Evolutionary conservation across 2,888 invertebrate species (phyloP), one percentile per base, ranked within the genome.

Genomic region (Nomada hirtipes): DNA sequence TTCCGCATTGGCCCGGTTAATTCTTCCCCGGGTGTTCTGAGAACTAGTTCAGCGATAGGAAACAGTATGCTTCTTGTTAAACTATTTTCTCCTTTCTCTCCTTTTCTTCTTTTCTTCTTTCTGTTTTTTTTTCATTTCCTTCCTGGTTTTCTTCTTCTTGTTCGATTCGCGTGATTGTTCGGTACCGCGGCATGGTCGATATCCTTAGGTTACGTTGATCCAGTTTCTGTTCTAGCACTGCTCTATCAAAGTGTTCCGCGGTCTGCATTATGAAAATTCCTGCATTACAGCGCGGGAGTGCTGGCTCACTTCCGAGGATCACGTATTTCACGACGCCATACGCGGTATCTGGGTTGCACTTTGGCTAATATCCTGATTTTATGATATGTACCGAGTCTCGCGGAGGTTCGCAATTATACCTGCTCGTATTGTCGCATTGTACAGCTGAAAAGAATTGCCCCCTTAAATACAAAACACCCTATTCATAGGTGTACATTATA

Each of bases 201-300:
- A 67, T 20, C 36, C 53, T 53, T 42, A 36, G 4, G 42, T 23
- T 4, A n/a, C 9, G 42, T 10, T 26, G 61, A 9, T 71, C 71
- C 36, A 71, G 61, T 71, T 71, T 71, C 71, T 42, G 18, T 13
- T 18, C 23, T 61, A 23, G 47, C 20, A 71, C 36, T n/a, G 13
- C 52, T 70, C 29, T 36, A 36, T 70, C 70, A 70, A 59, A 50
- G 47, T 47, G 69, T 70, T 60, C 70, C 70, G 29, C 60, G 13
- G 18, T 44, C 42, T 69, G 57, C 57, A 69, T 69, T 69, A 69
- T 52, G 52, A 71, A 61, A 53, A 71, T 71, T 61, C 42, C 42
- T 53, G 52, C 61, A 61, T 61, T 61, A 42, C 36, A 52, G 9
- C 63, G 47, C 26, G 18, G 18, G 11, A 26, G 11, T 50, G 29